Base-by-base conservation (phyloP, 2,888 invertebrate genomes). In the Agriopis leucophaearia region DNA sequence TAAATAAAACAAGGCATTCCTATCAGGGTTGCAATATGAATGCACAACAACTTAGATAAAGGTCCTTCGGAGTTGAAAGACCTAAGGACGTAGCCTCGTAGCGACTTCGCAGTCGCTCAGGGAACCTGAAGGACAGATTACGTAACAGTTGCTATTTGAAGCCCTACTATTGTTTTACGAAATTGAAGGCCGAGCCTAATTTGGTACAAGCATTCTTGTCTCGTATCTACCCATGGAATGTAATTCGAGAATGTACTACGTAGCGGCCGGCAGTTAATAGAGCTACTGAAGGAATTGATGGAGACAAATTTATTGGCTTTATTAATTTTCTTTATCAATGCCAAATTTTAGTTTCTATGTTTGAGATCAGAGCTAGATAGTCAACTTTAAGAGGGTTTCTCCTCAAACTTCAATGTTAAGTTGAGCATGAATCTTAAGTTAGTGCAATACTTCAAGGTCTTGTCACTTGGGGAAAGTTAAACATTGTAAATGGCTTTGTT, bases 1-100 rank as follows among this genome's bases (percentile, higher is more conserved):
- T 51, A 27, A 9, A 54, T 10, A 57, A 61, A 62, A 62, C 35
- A 62, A 51, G 27, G 16, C 38, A 55, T 55, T 63, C 38, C 27
- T 50, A 59, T 68, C 38, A 38, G 16, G 45, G 44, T 64, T 64
- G 35, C 56, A 27, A 45, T 61, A 56, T 60, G 51, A 60, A 64
- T 57, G 12, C 51, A 60, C 18, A 68, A 50, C 15, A n/a, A 40
- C 38, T 44, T 38, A 69, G 56, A 69, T 60, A 60, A 69, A 60
- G 52, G 59, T 56, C 52, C 50, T 66, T 42, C 16, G 3, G 74
- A 81, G 82, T 79, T 81, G 75, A 81, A 81, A 79, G 77, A 82
- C 79, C 75, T 67, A 77, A 72, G 70, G 64, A 67, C 9, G 47
- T 15, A 16, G 18, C 38, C 18, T 57, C 50, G 45, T 40, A 48